These are phyloP conservation scores for Onychomys leucogaster DNA, from an alignment of 2,797 vertebrate genomes.

Conservation along the genomic window DNA sequence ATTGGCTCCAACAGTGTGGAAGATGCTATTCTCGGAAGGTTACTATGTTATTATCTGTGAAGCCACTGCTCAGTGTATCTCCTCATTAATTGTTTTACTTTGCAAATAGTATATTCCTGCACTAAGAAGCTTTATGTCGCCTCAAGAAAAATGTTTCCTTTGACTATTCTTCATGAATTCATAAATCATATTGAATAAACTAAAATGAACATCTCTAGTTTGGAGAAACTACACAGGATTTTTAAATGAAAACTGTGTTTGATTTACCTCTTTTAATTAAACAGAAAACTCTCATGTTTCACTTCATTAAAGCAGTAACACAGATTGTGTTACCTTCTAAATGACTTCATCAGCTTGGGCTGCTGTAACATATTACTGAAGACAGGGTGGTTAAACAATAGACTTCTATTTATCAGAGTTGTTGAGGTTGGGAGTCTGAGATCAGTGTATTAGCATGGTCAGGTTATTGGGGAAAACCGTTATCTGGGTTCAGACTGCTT, in stretches of 20 bases:
- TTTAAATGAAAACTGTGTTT: slow-evolving; percentile 70
- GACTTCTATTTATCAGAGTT: background rate
- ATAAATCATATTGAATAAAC: slow-evolving; percentile 68
- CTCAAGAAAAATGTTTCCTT: slow-evolving; percentile 52
- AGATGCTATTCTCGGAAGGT: background rate
- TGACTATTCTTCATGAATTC: slow-evolving; percentile 56
- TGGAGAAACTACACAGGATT: slow-evolving; percentile 46
- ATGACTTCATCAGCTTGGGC: background rate
- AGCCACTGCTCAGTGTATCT: slow-evolving; percentile 24
- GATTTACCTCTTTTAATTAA: slow-evolving; percentile 64
- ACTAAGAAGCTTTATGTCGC: background rate
- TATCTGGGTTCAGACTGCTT: background rate
- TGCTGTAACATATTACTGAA: background rate
- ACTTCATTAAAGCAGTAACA: slow-evolving; percentile 45
- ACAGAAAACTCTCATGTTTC: background rate
- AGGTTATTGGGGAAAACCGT: background rate
- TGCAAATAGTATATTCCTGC: background rate
- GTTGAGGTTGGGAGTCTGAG: background rate
- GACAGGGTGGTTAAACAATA: background rate
- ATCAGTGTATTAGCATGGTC: background rate
- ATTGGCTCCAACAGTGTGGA: slow-evolving; percentile 41
- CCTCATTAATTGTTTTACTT: background rate
- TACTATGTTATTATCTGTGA: slow-evolving; percentile 68
- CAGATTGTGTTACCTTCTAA: slow-evolving; percentile 43
- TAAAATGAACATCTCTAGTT: slow-evolving; percentile 64